These are phyloP conservation scores for Ethmia dodecea DNA, from an alignment of 2,888 invertebrate species.

Conservation along the genomic window DNA sequence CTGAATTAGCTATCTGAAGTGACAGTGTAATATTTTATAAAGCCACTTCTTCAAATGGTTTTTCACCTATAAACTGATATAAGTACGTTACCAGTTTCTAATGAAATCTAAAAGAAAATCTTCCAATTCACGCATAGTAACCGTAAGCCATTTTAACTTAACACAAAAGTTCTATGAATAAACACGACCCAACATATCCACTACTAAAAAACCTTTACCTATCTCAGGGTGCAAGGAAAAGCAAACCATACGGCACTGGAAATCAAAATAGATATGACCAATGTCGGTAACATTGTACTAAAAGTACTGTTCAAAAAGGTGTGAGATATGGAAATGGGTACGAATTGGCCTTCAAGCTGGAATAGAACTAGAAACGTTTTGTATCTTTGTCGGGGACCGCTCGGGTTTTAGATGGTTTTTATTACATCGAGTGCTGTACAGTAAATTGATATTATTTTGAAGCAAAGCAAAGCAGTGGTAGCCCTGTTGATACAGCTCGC, in stretches of 20 bases:
- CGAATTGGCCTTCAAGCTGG: conserved; percentile 20
- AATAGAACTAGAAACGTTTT: conserved; percentile 22
- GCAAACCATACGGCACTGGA: too few species aligned
- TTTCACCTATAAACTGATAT: too few species aligned
- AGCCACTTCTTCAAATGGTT: too few species aligned
- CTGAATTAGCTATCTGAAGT: too few species aligned
- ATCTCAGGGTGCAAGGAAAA: not conserved
- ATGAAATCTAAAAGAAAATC: too few species aligned
- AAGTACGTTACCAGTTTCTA: too few species aligned
- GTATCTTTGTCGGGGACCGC: conserved; percentile 27
- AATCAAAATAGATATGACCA: too few species aligned
- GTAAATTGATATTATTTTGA: too few species aligned
- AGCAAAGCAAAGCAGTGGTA: too few species aligned
- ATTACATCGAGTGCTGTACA: not conserved
- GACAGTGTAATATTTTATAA: too few species aligned
- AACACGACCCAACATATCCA: conserved; percentile 5
- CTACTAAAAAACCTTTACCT: not conserved
- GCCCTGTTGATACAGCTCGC: too few species aligned
- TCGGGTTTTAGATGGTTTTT: conserved; percentile 6
- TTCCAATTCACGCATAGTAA: not conserved
- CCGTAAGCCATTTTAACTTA: conserved; percentile 2
- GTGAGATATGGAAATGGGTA: conserved; percentile 15
- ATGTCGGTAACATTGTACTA: not conserved
- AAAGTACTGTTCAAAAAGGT: conserved; percentile 1
- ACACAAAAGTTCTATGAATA: conserved; percentile 8